Evolutionary conservation across 2,797 vertebrate species (phyloP).

Genomic region (Cryptoprocta ferox): DNA sequence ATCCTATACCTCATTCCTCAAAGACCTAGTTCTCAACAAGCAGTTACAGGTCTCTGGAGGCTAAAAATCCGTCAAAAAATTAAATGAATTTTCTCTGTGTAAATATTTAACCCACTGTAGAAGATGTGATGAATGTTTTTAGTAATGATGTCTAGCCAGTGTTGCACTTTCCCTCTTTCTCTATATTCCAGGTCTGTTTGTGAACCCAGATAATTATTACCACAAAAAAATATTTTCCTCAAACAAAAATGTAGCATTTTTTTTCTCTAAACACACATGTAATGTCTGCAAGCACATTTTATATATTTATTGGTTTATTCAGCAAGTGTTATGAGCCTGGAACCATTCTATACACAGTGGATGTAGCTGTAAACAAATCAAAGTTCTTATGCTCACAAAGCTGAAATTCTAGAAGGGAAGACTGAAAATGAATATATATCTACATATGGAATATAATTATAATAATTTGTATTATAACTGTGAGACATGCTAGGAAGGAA

Average conservation of each 20-base stretch:
- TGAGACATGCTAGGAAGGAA: background rate
- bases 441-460: background rate
- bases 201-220: background rate
- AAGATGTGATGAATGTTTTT: background rate
- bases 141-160: background rate
- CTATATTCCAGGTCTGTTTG: background rate
- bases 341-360: background rate
- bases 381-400: background rate
- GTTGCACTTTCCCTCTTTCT: background rate
- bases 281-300: background rate
- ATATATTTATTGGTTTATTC: background rate
- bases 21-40: background rate
- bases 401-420: background rate
- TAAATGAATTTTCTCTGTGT: background rate
- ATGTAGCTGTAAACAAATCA: background rate
- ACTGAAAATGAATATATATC: background rate
- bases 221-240: background rate
- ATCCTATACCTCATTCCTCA: background rate
- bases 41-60: background rate
- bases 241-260: background rate
- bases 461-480: background rate
- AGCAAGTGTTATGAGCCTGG: background rate
- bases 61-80: background rate
- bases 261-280: background rate
- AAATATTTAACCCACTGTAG: background rate